phyloP scores from a whole-genome alignment of 2,888 invertebrate genomes.

The Eumerus sabulonum region DNA sequence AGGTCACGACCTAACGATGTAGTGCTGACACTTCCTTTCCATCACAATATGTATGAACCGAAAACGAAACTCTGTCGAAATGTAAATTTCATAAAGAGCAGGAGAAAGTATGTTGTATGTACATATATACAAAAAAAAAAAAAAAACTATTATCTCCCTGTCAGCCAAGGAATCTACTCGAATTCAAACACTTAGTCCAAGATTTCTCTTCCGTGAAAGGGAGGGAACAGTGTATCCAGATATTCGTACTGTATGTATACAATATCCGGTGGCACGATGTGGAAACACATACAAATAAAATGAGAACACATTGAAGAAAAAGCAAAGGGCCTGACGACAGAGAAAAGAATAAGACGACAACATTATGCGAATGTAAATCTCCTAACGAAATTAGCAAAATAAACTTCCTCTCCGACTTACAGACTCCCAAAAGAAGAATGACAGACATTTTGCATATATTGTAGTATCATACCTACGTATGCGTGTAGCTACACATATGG shows the following conservation, averaged over 20 bases:
- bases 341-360: constrained; percentile 20
- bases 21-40: neutral
- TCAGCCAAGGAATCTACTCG: no score
- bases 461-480: neutral
- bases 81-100: neutral
- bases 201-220: neutral
- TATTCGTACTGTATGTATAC: constrained; percentile 1
- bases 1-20: neutral
- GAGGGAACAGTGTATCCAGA: neutral
- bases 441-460: no score
- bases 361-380: constrained; percentile 52
- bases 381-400: constrained; percentile 58
- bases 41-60: no score
- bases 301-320: no score
- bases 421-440: constrained; percentile 16
- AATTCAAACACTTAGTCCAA: neutral
- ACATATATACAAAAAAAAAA: constrained; percentile 34
- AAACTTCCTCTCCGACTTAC: constrained; percentile 51
- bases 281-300: constrained; percentile 23
- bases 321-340: neutral
- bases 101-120: no score
- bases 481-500: neutral
- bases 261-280: constrained; percentile 29
- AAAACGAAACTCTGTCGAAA: no score
- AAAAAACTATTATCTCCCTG: no score